Percentiles rank a stretch among this genome's conserved stretches.
Evolutionary conservation across 2,113 vertebrate genomes (phyloP).

Genomic region (Chrysochloris asiatica): DNA sequence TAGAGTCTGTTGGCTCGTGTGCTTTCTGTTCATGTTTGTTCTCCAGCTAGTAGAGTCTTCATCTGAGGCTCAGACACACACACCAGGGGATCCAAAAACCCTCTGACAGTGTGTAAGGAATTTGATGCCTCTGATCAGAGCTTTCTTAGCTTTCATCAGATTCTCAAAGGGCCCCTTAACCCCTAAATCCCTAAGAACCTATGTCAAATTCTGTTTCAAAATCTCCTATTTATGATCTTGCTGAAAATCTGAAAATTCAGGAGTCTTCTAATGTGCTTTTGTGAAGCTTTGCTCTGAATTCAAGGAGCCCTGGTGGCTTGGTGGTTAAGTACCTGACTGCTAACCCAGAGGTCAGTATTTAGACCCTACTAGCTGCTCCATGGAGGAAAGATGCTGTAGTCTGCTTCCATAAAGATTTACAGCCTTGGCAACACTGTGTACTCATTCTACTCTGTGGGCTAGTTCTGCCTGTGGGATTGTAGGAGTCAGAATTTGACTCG

Average conservation of each 20-base stretch:
- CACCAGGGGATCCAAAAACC: background rate
- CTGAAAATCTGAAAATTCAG: background rate
- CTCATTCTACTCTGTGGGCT: background rate
- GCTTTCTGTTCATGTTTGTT: background rate
- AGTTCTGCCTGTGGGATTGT: background rate
- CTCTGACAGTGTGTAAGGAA: background rate
- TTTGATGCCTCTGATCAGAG: background rate
- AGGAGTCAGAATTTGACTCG: background rate
- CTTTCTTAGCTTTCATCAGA: background rate
- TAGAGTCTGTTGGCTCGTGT: fast-evolving
- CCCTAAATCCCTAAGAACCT: background rate
- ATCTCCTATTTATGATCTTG: background rate
- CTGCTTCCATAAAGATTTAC: background rate
- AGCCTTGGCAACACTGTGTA: background rate
- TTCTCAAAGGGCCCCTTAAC: background rate
- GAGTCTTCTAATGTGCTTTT: background rate
- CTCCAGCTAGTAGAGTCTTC: background rate
- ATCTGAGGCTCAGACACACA: fast-evolving
- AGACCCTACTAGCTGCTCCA: background rate
- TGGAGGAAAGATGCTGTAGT: background rate
- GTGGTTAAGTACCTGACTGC: background rate
- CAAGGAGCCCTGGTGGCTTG: background rate
- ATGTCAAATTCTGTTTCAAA: background rate
- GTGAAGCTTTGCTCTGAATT: background rate
- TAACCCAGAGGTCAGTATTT: background rate